Conservation (phyloP, 2,888 invertebrate genomes). For the Nasonia oneida region DNA sequence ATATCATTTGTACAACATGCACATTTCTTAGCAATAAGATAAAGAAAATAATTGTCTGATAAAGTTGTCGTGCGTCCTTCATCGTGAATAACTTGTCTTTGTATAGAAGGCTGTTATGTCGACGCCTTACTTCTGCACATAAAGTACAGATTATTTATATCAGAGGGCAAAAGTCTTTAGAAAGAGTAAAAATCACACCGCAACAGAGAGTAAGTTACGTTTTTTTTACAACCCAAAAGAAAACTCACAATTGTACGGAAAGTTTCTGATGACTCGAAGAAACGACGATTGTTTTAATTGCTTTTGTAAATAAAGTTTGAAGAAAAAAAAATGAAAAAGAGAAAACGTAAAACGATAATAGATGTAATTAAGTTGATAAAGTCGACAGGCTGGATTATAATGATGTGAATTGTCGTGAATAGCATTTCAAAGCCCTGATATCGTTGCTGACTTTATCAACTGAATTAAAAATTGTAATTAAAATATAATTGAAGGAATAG, state of each 20-base stretch:
- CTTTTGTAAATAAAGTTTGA: slow-evolving; percentile 52
- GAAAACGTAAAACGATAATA: slow-evolving; percentile 27
- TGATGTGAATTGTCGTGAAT: background rate
- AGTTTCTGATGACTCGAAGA: background rate
- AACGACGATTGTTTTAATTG: background rate
- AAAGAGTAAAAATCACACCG: slow-evolving; percentile 24
- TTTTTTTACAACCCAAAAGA: background rate
- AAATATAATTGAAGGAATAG: slow-evolving; percentile 13
- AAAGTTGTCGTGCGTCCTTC: slow-evolving; percentile 15
- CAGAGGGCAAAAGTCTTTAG: slow-evolving; percentile 18
- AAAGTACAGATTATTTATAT: slow-evolving; percentile 32
- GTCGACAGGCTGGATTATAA: background rate
- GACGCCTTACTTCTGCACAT: slow-evolving; percentile 37
- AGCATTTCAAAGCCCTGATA: background rate
- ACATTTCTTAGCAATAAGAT: slow-evolving; percentile 55
- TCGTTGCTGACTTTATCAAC: slow-evolving; percentile 35
- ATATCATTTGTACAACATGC: slow-evolving; percentile 55
- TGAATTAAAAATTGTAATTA: slow-evolving; percentile 33
- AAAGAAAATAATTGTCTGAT: slow-evolving; percentile 29
- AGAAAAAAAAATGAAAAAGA: slow-evolving; percentile 12
- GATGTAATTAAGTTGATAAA: slow-evolving; percentile 43
- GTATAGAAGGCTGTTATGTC: slow-evolving; percentile 2
- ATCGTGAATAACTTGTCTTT: slow-evolving; percentile 17
- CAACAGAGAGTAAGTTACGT: background rate
- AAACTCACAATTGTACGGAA: background rate